phyloP scores from a whole-genome alignment of 2,797 vertebrate species.

The Propithecus perrieri region DNA sequence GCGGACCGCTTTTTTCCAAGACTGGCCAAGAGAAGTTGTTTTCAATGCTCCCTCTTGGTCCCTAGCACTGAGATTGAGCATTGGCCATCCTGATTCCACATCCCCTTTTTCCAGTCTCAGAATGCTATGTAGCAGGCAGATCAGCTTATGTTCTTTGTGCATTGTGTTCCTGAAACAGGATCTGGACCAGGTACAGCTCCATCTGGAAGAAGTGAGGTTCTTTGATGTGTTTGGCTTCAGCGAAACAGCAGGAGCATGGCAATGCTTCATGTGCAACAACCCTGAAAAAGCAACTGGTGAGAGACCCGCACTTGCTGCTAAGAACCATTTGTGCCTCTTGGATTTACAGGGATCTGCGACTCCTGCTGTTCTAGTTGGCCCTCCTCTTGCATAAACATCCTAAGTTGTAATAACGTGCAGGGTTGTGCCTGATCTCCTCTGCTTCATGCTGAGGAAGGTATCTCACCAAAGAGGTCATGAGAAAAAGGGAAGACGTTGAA shows the following conservation, averaged over 20 bases:
- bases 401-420: not conserved
- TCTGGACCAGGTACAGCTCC: constrained; percentile 91
- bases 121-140: accelerated
- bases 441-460: not conserved
- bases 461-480: not conserved
- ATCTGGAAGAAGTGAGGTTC: constrained; percentile 96
- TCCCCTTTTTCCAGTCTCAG: not conserved
- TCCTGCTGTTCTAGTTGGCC: not conserved
- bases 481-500: not conserved
- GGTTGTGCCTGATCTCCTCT: not conserved
- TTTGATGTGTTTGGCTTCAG: constrained; percentile 97
- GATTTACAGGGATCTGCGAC: not conserved
- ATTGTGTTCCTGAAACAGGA: constrained; percentile 86
- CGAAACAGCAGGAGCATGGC: constrained; percentile 91
- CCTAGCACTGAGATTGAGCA: not conserved
- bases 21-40: not conserved
- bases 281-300: constrained; percentile 95
- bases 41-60: not conserved
- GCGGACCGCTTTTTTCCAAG: not conserved
- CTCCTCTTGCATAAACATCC: not conserved
- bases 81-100: not conserved
- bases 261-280: constrained; percentile 99
- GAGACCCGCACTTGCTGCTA: not conserved
- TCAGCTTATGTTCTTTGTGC: not conserved
- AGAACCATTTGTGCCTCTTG: not conserved